phyloP scores from a whole-genome alignment of 2,888 invertebrate species.

The Neoascia interrupta region DNA sequence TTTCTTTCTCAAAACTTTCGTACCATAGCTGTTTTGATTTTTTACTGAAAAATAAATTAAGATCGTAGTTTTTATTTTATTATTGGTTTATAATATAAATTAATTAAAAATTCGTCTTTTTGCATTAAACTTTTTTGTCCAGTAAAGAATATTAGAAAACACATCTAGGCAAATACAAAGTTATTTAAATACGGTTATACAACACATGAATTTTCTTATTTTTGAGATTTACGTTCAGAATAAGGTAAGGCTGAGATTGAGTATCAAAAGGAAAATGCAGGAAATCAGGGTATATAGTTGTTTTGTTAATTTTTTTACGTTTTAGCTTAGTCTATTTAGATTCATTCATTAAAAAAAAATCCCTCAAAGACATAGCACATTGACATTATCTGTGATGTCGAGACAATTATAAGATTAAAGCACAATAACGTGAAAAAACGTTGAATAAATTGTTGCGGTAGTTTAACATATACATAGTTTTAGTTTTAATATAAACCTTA shows the following conservation, averaged over 20 bases:
- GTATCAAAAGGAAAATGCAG: not conserved
- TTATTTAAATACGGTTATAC: conserved; percentile 1
- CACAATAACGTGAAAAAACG: conserved; percentile 9
- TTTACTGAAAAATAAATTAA: not conserved
- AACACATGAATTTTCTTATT: not conserved
- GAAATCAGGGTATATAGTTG: not conserved
- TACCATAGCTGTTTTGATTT: not conserved
- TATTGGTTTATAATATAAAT: conserved; percentile 13
- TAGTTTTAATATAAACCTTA: conserved; percentile 3
- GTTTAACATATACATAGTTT: conserved; percentile 9
- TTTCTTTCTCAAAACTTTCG: conserved; percentile 3
- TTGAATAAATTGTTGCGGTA: conserved; percentile 3
- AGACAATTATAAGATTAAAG: conserved; percentile 2
- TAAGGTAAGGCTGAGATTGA: conserved; percentile 20
- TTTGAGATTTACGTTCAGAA: conserved; percentile 7
- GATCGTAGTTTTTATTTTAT: not conserved
- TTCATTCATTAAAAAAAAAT: no score
- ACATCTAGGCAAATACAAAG: conserved; percentile 28
- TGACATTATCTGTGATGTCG: not conserved
- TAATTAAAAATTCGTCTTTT: conserved; percentile 29
- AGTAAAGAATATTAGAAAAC: conserved; percentile 22
- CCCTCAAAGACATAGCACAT: not conserved
- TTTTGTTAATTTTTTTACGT: not conserved
- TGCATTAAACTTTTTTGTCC: conserved; percentile 11
- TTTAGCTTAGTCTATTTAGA: not conserved